A percentile compares a stretch with the other conserved stretches of the same genome.
These are phyloP conservation scores for Thunnus albacares DNA, from an alignment of 2,797 vertebrate species.

Conservation along the genomic window DNA sequence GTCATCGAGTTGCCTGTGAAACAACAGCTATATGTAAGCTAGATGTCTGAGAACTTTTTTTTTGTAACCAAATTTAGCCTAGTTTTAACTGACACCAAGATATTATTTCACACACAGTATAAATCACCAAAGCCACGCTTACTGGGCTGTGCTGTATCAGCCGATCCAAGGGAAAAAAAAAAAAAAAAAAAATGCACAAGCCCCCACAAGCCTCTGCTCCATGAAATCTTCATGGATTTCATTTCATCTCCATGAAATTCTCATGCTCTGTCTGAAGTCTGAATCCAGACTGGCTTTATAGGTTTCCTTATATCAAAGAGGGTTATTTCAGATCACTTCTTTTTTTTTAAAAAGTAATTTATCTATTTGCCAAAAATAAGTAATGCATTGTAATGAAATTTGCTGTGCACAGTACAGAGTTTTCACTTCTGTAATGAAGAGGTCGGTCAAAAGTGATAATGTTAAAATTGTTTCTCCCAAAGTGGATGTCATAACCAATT, in stretches of 20 bases:
- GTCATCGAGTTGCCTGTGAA: not conserved
- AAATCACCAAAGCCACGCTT: too few relatives aligned
- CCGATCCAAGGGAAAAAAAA: not conserved
- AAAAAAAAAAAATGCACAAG: not conserved
- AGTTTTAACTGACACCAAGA: too few relatives aligned
- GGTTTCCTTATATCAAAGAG: constrained; percentile 1
- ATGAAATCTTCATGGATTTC: constrained; percentile 41
- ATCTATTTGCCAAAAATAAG: not conserved
- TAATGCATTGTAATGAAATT: too few relatives aligned
- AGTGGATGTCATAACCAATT: not conserved
- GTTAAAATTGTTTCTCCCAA: not conserved
- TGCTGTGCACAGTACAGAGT: too few relatives aligned
- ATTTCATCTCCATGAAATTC: constrained; percentile 47
- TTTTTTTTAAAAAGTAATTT: not conserved
- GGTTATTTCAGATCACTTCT: constrained; percentile 2
- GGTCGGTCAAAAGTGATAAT: not conserved
- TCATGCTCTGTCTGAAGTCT: constrained; percentile 1
- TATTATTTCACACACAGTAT: too few relatives aligned
- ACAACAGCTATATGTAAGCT: not conserved
- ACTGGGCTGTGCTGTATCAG: not conserved
- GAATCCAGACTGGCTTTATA: not conserved
- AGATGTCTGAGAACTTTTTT: too few relatives aligned
- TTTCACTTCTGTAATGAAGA: not conserved
- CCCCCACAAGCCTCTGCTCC: not conserved
- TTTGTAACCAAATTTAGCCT: too few relatives aligned